These are phyloP conservation scores for Drepana falcataria DNA, from an alignment of 2,888 invertebrate species.

Conservation along the genomic window DNA sequence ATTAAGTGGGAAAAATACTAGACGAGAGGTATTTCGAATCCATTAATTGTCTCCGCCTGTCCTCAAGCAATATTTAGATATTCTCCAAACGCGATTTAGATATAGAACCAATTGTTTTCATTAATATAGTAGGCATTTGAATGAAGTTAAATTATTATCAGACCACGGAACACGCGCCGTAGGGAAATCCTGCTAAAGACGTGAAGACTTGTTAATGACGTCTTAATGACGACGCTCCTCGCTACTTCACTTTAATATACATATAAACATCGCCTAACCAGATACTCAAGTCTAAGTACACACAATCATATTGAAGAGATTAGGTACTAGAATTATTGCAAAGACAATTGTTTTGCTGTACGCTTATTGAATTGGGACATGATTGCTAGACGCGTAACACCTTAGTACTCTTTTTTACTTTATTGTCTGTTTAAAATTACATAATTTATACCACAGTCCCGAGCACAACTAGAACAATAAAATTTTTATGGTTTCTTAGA, in stretches of 20 bases:
- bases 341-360: background rate
- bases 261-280: slow-evolving; percentile 1
- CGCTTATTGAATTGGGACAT: background rate
- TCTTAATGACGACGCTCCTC: slow-evolving; percentile 35
- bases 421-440: too few species aligned
- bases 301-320: background rate
- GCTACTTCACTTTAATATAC: slow-evolving; percentile 16
- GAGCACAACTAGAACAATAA: too few species aligned
- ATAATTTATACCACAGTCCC: too few species aligned
- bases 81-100: background rate
- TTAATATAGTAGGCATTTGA: slow-evolving; percentile 16
- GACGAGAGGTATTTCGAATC: slow-evolving; percentile 3
- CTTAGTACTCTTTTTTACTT: too few species aligned
- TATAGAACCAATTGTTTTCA: slow-evolving; percentile 13
- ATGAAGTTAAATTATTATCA: slow-evolving; percentile 25
- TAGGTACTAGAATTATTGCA: background rate
- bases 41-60: slow-evolving; percentile 16
- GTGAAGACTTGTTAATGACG: slow-evolving; percentile 42
- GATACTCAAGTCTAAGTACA: slow-evolving; percentile 1
- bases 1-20: background rate
- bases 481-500: too few species aligned
- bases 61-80: slow-evolving; percentile 15
- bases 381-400: background rate
- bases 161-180: slow-evolving; percentile 13
- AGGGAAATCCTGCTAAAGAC: slow-evolving; percentile 36